Evolutionary conservation across 2,888 invertebrate genomes (phyloP), one percentile per base, ranked within the genome.

Genomic region (Agapostemon virescens): DNA sequence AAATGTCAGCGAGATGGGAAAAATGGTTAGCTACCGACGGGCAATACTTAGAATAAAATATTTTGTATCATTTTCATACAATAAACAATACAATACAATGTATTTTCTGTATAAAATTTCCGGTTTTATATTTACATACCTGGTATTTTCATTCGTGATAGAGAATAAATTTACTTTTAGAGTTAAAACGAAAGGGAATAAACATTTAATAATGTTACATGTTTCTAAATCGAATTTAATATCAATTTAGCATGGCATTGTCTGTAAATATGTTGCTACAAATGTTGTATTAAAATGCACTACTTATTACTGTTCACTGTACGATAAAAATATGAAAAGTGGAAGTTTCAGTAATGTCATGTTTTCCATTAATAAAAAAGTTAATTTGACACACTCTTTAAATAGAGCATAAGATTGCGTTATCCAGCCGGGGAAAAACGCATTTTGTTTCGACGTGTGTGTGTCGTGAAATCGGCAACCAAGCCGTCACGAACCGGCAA

Each of bases 401-500:
- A 49, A 67, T 33, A n/a, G 69, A 52, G 52, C 42, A 40, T 63
- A 77, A 79, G 68, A 71, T 45, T 40, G 11, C n/a, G 61, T 20
- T 33, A 33, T 6, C 33, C 23, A 58, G 4, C 1, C 20, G 69
- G 5, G 42, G 40, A 26, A 33, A 52, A 36, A 38, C 40, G 5
- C 30, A 49, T 68, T 26, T 55, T 26, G 23, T 55, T 45, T 55
- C 23, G 26, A n/a, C 58, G 63, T 45, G 17, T 45, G 26, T 55
- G 55, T 26, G 26, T 63, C 26, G 40, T 58, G 13, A 55, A 70
- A 76, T 82, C 76, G 64, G 52, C 64, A 71, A 23, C 26, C 23
- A n/a, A 42, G 40, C 61, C 36, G 72, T 58, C 76, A 76, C 76
- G 72, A 72, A 64, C 30, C 42, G 52, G 81, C 33, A 38, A 66